Percentiles rank a stretch among this genome's conserved stretches.
Evolutionary conservation across 2,113 vertebrate species (phyloP).

Genomic region (Paradoxurus hermaphroditus): DNA sequence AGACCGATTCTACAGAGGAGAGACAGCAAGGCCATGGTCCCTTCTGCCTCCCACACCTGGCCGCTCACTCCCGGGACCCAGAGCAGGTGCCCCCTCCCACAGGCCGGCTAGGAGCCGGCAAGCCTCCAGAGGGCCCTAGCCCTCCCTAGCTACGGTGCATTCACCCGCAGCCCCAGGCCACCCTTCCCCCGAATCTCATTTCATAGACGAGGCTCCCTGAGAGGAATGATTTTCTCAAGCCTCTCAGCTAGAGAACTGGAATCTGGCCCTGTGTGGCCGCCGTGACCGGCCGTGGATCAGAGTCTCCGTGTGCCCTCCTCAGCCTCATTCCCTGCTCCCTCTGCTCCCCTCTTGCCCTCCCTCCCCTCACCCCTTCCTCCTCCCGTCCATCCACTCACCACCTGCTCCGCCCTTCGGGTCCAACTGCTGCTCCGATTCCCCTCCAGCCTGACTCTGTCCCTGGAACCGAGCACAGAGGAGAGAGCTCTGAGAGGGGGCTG

Average conservation of each 20-base stretch:
- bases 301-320: neutral
- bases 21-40: neutral
- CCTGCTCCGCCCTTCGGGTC: neutral
- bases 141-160: rapidly evolving
- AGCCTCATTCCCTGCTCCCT: neutral
- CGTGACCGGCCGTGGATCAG: rapidly evolving
- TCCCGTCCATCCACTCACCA: conserved; percentile 32
- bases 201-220: neutral
- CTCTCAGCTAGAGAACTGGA: neutral
- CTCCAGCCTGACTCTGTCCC: neutral
- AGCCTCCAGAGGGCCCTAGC: neutral
- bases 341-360: too few relatives aligned
- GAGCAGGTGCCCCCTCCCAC: neutral
- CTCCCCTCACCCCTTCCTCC: neutral
- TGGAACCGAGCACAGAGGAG: conserved; percentile 42
- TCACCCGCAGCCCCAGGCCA: neutral
- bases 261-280: rapidly evolving
- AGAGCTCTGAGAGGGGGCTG: neutral
- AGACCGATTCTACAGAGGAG: neutral
- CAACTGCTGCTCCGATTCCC: neutral
- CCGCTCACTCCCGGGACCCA: neutral
- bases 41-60: too few relatives aligned
- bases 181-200: neutral
- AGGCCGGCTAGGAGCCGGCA: neutral
- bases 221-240: neutral